Conservation (phyloP, 2,888 invertebrate genomes). For the Andrena fulva region DNA sequence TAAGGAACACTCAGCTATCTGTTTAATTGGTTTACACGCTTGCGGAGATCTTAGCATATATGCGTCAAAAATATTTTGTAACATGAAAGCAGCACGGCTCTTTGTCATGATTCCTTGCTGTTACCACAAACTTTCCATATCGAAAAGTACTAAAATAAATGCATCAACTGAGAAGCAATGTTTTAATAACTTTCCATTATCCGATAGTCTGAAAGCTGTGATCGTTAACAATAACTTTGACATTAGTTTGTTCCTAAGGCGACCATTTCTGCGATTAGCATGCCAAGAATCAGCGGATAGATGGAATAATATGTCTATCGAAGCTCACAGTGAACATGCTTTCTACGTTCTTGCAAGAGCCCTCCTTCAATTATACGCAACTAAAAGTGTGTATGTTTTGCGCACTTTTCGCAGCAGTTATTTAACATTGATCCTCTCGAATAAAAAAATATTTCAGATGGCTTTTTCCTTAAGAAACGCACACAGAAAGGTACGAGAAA, state of each 20-base stretch:
- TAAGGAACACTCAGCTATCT: conserved; percentile 79
- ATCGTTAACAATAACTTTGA: conserved; percentile 78
- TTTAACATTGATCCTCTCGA: conserved; percentile 5
- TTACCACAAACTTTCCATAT: conserved; percentile 89
- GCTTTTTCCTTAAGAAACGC: conserved; percentile 74
- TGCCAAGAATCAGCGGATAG: conserved; percentile 88
- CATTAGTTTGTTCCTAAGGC: conserved; percentile 85
- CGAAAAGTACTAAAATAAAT: conserved; percentile 41
- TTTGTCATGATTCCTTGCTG: conserved; percentile 92
- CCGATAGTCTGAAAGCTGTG: conserved; percentile 85
- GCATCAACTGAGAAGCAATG: conserved; percentile 67
- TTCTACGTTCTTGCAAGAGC: conserved; percentile 85
- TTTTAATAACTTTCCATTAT: conserved; percentile 90
- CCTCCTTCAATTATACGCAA: conserved; percentile 87
- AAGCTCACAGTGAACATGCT: conserved; percentile 84
- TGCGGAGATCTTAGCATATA: conserved; percentile 91
- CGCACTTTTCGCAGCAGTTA: not conserved
- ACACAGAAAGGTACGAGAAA: conserved; percentile 80
- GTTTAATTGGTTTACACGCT: conserved; percentile 90
- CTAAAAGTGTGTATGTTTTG: conserved; percentile 85
- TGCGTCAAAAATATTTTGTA: conserved; percentile 88
- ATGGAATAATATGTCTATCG: conserved; percentile 85
- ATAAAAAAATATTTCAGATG: conserved; percentile 70
- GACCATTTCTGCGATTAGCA: conserved; percentile 90
- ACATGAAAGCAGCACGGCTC: conserved; percentile 86